Evolutionary conservation across 1,140 invertebrate species (phyloP), one percentile per base, ranked within the genome.

Genomic region (Oryzaephilus surinamensis): DNA sequence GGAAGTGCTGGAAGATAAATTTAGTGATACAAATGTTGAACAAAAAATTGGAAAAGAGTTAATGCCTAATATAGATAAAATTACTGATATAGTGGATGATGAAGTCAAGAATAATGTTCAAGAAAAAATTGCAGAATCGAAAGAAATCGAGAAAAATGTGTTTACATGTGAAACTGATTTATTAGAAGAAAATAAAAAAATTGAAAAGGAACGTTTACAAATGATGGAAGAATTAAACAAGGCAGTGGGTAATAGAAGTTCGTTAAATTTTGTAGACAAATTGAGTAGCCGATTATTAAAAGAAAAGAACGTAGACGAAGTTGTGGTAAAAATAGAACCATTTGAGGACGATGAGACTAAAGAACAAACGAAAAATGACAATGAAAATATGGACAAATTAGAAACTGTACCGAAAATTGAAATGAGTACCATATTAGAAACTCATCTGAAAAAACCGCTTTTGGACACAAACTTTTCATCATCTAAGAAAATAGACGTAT

Each of bases 171-270:
- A 49, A 12, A 51, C 46, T n/a, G 58, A 58, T 28, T 34, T 57
- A 13, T 26, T 48, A 4, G 47, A 52, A 20, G 51, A 55, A 5
- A 47, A 53, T 15, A 42, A 53, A 16, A 47, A 48, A 26, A 57
- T 55, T 18, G 51, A 57, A 32, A 42, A 57, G 28, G 52, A 57
- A 16, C 43, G 57, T 10, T 41, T 55, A 15, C 41, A 45, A 12
- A 54, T 45, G 26, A 60, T 60, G 56, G 40, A 53, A 10, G 55
- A 58, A 26, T 46, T 60, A 5, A 54, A 48, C 19, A 45, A 48
- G 21, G 43, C 39, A 3, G 49, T 43, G 19, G 34, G 41, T 1
- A 46, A 24, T 13, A 18, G 50, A 15, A 42, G 38, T 1, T 45
- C 49, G 4, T 37, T 52, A 14, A 48, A 58, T 29, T 58, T 56